Evolutionary conservation across 1,140 invertebrate genomes (phyloP).

Genomic region (Lepidostoma basale): DNA sequence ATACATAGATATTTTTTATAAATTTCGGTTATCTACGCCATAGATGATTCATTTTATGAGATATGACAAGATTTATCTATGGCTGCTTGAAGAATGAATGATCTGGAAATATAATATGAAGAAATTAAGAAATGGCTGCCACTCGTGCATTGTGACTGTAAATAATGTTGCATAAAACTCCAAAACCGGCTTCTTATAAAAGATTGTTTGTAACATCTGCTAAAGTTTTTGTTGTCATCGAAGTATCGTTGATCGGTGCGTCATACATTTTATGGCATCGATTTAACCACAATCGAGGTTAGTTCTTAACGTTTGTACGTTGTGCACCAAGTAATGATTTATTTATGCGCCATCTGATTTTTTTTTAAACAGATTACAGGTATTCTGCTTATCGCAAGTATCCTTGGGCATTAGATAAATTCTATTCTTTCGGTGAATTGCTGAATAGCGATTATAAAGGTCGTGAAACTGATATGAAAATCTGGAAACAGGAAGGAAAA

Average conservation of each 20-base stretch:
- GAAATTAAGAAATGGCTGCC: conserved; percentile 13
- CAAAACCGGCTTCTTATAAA: conserved; percentile 14
- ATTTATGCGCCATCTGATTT: conserved; percentile 8
- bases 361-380: conserved; percentile 35
- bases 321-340: not conserved
- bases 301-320: conserved; percentile 21
- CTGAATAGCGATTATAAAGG: conserved; percentile 27
- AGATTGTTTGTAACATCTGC: not conserved
- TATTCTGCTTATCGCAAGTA: conserved; percentile 7
- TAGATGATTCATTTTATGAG: too few relatives aligned
- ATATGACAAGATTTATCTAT: too few relatives aligned
- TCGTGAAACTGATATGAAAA: conserved; percentile 31
- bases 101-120: too few relatives aligned
- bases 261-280: not conserved
- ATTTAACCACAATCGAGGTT: conserved; percentile 30
- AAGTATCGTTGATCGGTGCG: not conserved
- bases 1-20: too few relatives aligned
- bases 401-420: conserved; percentile 28
- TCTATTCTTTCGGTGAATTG: conserved; percentile 36
- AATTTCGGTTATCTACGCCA: too few relatives aligned
- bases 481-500: conserved; percentile 33
- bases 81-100: too few relatives aligned
- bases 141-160: not conserved
- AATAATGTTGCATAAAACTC: conserved; percentile 21
- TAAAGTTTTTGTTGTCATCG: conserved; percentile 20